A percentile compares a stretch with the other conserved stretches of the same genome.
These are phyloP conservation scores for Baryphthengus martii DNA, from an alignment of 2,113 vertebrate genomes.

Conservation along the genomic window DNA sequence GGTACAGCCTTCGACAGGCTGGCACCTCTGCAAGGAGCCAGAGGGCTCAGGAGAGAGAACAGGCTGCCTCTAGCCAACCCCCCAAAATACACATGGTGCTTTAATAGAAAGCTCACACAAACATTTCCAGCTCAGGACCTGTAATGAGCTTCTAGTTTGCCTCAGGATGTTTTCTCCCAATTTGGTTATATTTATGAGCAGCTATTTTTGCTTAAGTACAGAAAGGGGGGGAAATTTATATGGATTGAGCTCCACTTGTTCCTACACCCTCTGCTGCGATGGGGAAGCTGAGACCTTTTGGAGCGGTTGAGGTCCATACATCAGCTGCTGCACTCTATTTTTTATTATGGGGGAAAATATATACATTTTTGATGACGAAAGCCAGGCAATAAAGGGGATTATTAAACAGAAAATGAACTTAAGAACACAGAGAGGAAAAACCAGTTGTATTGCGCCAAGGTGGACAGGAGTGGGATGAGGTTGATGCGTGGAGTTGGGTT, in stretches of 20 bases:
- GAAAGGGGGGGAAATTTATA: neutral
- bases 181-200: slow-evolving; percentile 19
- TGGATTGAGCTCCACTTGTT: neutral
- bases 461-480: neutral
- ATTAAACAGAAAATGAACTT: neutral
- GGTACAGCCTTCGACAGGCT: neutral
- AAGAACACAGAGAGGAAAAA: neutral
- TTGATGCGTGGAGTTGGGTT: neutral
- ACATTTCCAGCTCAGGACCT: neutral
- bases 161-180: neutral
- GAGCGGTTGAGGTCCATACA: accelerated
- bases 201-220: slow-evolving; percentile 1
- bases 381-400: neutral
- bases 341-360: neutral
- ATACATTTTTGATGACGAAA: neutral
- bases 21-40: slow-evolving; percentile 20
- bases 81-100: neutral
- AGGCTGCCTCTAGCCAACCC: neutral
- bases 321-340: neutral
- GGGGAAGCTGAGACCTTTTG: neutral
- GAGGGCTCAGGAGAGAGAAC: neutral
- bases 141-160: slow-evolving; percentile 26
- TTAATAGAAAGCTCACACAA: neutral
- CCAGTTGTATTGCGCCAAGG: neutral
- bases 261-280: neutral